Evolutionary conservation across 2,888 invertebrate species (phyloP).

Genomic region (Melinaea marsaeus): DNA sequence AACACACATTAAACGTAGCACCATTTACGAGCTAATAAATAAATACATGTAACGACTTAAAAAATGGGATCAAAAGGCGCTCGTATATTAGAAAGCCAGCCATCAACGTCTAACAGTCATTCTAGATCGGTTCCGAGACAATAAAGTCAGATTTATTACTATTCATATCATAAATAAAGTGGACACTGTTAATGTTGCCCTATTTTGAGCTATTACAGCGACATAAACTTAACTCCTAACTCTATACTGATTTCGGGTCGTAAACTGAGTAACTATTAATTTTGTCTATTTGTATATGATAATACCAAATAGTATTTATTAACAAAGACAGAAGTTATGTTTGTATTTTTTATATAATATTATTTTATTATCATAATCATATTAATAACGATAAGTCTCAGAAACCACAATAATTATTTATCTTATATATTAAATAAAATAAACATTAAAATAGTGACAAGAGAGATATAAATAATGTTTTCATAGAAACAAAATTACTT

Average conservation of each 20-base stretch:
- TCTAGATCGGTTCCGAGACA: constrained; percentile 47
- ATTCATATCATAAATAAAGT: constrained; percentile 58
- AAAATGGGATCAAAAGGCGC: constrained; percentile 63
- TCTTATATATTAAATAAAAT: too few species aligned
- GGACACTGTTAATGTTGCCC: constrained; percentile 66
- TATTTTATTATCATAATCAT: too few species aligned
- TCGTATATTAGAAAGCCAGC: constrained; percentile 56
- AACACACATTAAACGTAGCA: constrained; percentile 44
- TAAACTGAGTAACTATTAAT: constrained; percentile 34
- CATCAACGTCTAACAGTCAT: constrained; percentile 44
- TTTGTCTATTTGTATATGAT: constrained; percentile 1
- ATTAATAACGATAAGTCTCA: too few species aligned
- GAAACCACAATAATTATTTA: too few species aligned
- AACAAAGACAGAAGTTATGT: too few species aligned
- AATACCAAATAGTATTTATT: not conserved
- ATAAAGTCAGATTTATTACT: constrained; percentile 64
- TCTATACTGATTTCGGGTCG: constrained; percentile 41
- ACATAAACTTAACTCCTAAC: constrained; percentile 51
- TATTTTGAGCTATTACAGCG: constrained; percentile 71
- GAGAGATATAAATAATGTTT: too few species aligned
- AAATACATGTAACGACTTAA: constrained; percentile 52
- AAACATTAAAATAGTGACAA: too few species aligned
- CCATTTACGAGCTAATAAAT: constrained; percentile 42
- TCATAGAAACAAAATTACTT: too few species aligned
- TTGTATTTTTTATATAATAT: too few species aligned